Base-by-base conservation (phyloP, 2,888 invertebrate genomes). In the Cynaeus angustus region DNA sequence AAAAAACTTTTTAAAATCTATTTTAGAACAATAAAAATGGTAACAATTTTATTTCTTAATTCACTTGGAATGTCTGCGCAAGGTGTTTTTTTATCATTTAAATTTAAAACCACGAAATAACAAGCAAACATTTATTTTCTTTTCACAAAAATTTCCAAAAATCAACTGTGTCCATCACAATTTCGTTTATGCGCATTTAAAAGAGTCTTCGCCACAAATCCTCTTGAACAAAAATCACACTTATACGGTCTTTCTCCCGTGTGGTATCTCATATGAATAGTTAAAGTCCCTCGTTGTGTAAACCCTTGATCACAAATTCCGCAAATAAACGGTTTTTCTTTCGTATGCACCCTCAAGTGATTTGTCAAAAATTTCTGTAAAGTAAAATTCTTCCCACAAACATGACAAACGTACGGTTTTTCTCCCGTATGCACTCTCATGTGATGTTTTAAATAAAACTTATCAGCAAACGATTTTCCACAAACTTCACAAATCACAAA, bases 401-500 rank as follows among this genome's bases (percentile, higher is more conserved):
- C n/a, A 1, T 46, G 7, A 66, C 74, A 74, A 8, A 38, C 21
- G 12, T 38, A 72, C 26, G 62, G 73, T 71, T 38, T 65, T 30
- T 75, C 74, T 8, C 74, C 67, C 0, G 71, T 73, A 30, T 78
- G 77, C n/a, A 72, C 59, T 8, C 68, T 55, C 37, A 52, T 28
- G 28, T 72, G 70, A 9, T 38, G 70, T 48, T 74, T 69, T 26
- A 73, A 61, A 66, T 66, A 73, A 62, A 73, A 72, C 45, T 74
- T 77, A 0, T 75, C 74, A 7, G 76, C 84, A 84, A 76, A 77
- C 7, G 62, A 70, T 68, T 74, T 74, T 6, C 52, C 26, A 46
- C 77, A 78, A 10, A 72, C 37, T 12, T 87, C 85, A 68, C 89
- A 89, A 12, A 41, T n/a, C 3, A 12, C 41, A 6, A 86, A 43